phyloP scores from a whole-genome alignment of 2,113 vertebrate species.

The Pollimyrus isidori region DNA sequence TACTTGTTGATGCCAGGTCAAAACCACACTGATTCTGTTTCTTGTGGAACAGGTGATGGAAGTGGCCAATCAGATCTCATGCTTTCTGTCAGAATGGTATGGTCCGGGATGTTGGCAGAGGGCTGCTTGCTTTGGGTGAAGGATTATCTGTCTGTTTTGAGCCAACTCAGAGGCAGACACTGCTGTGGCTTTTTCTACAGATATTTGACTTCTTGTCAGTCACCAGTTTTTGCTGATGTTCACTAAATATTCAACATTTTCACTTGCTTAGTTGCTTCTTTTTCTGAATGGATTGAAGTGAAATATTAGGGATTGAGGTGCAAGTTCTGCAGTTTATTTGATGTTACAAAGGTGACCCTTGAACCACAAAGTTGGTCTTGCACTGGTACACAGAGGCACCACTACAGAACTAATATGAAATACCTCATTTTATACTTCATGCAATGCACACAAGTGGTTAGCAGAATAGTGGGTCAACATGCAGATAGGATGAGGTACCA shows the following conservation, averaged over 20 bases:
- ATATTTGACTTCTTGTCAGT: background rate
- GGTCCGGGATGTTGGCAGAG: background rate
- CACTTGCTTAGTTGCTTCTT: background rate
- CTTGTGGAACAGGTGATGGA: background rate
- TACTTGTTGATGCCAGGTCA: background rate
- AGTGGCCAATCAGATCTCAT: background rate
- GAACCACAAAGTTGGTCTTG: constrained; percentile 56
- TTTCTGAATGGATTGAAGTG: background rate
- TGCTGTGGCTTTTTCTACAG: background rate
- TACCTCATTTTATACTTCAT: constrained; percentile 67
- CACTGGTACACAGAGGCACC: constrained; percentile 63
- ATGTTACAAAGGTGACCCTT: constrained; percentile 34
- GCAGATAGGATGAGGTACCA: background rate
- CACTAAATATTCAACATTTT: background rate
- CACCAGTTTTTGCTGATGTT: background rate
- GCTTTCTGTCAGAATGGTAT: background rate
- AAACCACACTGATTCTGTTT: background rate
- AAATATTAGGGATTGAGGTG: background rate
- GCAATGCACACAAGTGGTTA: constrained; percentile 42
- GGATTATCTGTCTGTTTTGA: background rate
- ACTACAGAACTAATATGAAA: constrained; percentile 49
- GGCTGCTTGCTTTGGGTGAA: background rate
- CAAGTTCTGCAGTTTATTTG: background rate
- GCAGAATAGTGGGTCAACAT: background rate
- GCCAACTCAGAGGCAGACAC: background rate